Evolutionary conservation across 1,140 invertebrate genomes (phyloP), one percentile per base, ranked within the genome.

Genomic region (Charaxes varanes): DNA sequence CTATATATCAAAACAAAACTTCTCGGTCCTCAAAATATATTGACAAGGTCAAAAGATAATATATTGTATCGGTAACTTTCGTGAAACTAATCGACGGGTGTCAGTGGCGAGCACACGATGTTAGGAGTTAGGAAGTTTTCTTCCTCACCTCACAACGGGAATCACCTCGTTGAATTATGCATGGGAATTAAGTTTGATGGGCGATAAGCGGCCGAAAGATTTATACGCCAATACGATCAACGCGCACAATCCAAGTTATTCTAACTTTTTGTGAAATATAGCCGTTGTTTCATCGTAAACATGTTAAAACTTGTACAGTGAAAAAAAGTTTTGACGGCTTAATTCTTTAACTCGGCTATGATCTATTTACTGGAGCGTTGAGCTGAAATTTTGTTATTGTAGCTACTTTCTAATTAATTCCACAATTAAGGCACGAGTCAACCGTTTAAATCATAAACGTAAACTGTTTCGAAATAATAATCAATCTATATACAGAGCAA

Each of bases 171-270:
- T 82, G 73, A 77, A 80, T 80, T 74, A 82, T 82, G 72, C 73
- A 78, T 80, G 66, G 66, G 73, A 82, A 82, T 82, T 80, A 82
- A 80, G 58, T 80, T 80, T 71, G 77, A 77, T 69, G 72, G 54
- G 54, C 78, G 78, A 78, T 83, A 80, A 76, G 76, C 59, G 65
- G 56, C 57, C 53, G 38, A 74, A 79, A 79, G 78, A 79, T 82
- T 82, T 82, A 79, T 82, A 79, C 64, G 58, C 55, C 60, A 67
- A 78, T 77, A 77, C 80, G 74, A 82, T 73, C 73, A 69, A 77
- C 80, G 6, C 28, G 3, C 77, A 79, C 73, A 79, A 76, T 79
- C 67, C 66, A 73, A 81, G 56, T 77, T 79, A 66, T 77, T 71
- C 48, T n/a, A n/a, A 49, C 62, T 71, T 56, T 70, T 72, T 69